phyloP scores from a whole-genome alignment of 2,888 invertebrate species.

The Rhingia campestris region DNA sequence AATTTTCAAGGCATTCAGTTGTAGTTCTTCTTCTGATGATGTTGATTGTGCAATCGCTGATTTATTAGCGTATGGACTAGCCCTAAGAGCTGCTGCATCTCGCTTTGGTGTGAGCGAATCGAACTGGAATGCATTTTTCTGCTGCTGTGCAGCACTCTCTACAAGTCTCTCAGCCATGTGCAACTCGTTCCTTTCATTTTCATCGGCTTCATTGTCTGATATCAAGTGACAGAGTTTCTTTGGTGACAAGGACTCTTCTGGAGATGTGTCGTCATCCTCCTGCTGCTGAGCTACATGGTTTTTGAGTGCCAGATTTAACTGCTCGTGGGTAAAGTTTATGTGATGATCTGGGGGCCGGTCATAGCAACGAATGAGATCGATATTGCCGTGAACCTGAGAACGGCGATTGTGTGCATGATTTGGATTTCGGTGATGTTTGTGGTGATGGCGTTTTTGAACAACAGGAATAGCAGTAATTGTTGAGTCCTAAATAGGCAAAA shows the following conservation, averaged over 20 bases:
- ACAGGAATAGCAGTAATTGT: conserved; percentile 52
- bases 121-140: conserved; percentile 82
- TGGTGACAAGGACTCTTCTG: conserved; percentile 75
- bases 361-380: conserved; percentile 75
- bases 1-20: conserved; percentile 75
- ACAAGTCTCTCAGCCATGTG: conserved; percentile 82
- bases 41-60: conserved; percentile 59
- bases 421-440: conserved; percentile 79
- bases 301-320: conserved; percentile 76
- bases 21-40: conserved; percentile 73
- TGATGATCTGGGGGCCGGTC: conserved; percentile 75
- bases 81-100: conserved; percentile 62
- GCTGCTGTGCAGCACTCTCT: conserved; percentile 81
- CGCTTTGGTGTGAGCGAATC: conserved; percentile 83
- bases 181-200: conserved; percentile 77
- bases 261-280: conserved; percentile 65
- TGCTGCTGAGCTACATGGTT: conserved; percentile 71
- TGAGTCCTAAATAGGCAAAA: conserved; percentile 30
- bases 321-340: conserved; percentile 76
- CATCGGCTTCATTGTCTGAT: conserved; percentile 53
- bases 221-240: conserved; percentile 74
- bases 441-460: conserved; percentile 77
- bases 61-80: conserved; percentile 57
- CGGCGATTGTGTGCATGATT: conserved; percentile 76
- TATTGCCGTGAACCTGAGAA: conserved; percentile 74